Percentiles rank a stretch among this genome's conserved stretches.
These are phyloP conservation scores for Napeogenes inachia DNA, from an alignment of 2,888 invertebrate genomes.

Conservation along the genomic window DNA sequence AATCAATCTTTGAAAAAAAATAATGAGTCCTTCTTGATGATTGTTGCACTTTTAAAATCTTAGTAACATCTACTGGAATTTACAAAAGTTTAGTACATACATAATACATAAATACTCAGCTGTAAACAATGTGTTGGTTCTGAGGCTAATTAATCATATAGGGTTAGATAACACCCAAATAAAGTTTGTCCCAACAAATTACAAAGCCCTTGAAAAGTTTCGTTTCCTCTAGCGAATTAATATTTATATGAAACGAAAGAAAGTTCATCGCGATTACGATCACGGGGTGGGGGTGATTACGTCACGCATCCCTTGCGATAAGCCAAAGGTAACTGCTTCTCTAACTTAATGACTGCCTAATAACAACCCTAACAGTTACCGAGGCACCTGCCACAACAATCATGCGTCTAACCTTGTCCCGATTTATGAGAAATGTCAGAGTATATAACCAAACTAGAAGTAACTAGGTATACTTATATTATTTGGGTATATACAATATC, in stretches of 20 bases:
- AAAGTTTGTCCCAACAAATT: constrained; percentile 10
- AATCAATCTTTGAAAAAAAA: constrained; percentile 14
- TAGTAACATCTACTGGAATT: no score
- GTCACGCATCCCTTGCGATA: constrained; percentile 45
- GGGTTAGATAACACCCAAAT: background rate
- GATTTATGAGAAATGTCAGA: constrained; percentile 22
- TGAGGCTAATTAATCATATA: no score
- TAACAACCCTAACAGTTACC: constrained; percentile 32
- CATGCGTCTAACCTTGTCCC: constrained; percentile 28
- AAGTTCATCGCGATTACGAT: constrained; percentile 61
- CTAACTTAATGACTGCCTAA: constrained; percentile 37
- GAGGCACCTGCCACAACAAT: constrained; percentile 29
- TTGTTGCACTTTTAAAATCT: no score
- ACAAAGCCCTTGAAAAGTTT: constrained; percentile 14
- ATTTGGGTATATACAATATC: background rate
- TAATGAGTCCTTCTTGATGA: no score
- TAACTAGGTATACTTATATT: background rate
- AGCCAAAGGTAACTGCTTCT: constrained; percentile 34
- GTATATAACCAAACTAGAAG: background rate
- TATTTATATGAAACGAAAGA: constrained; percentile 48
- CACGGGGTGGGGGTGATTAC: constrained; percentile 48
- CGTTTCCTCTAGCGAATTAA: constrained; percentile 38
- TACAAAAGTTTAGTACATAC: no score
- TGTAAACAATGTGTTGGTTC: no score
- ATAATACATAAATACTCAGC: no score